phyloP scores from a whole-genome alignment of 2,797 vertebrate genomes.

The Phalloptychus januarius region DNA sequence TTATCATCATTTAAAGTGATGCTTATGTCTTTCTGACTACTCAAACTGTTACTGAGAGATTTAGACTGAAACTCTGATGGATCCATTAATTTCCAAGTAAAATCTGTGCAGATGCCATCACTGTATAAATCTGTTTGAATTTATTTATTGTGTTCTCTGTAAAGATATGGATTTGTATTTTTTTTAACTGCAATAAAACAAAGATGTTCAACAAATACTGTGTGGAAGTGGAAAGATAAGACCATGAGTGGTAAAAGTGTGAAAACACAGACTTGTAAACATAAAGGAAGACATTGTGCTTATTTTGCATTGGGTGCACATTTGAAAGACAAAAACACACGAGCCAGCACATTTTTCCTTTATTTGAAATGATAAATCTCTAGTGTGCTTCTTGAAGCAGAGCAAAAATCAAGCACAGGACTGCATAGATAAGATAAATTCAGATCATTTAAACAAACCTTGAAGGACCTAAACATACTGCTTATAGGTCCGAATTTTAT shows the following conservation, averaged over 20 bases:
- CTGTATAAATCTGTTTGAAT: constrained; percentile 10
- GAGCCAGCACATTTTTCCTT: constrained; percentile 32
- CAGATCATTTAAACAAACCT: constrained; percentile 48
- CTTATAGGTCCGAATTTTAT: constrained; percentile 19
- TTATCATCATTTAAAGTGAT: not conserved
- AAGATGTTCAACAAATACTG: constrained; percentile 21
- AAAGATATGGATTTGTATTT: not conserved
- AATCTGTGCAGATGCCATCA: not conserved
- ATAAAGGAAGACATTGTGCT: not conserved
- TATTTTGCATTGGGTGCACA: not conserved
- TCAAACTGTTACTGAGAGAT: not conserved
- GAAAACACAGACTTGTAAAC: not conserved
- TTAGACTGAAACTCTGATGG: constrained; percentile 5
- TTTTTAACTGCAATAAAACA: constrained; percentile 27
- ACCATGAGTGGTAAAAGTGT: not conserved
- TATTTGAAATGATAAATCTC: constrained; percentile 72
- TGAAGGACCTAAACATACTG: constrained; percentile 43
- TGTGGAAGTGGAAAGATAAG: not conserved
- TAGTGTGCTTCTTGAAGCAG: constrained; percentile 64
- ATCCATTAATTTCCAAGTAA: not conserved
- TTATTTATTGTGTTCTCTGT: constrained; percentile 56
- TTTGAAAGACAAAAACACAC: constrained; percentile 24
- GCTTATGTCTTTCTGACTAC: not conserved
- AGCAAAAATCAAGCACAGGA: constrained; percentile 68
- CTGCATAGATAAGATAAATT: constrained; percentile 68